A percentile compares a stretch with the other conserved stretches of the same genome.
Conservation (phyloP, 1,140 invertebrate species). For the Charaxes varanes region DNA sequence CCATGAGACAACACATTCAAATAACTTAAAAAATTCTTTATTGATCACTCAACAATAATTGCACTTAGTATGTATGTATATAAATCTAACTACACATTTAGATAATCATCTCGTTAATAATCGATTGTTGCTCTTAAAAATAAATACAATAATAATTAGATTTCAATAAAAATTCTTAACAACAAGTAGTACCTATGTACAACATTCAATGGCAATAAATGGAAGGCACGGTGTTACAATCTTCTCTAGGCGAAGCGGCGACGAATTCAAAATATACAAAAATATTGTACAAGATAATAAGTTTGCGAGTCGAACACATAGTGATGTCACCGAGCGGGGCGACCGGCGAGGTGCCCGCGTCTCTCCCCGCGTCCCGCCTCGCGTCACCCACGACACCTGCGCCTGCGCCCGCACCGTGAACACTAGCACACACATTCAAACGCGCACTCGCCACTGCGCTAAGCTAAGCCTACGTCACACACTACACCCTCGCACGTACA, state of each 20-base stretch:
- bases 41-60: conserved; percentile 59
- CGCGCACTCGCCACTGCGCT: not conserved
- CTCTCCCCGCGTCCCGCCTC: conserved; percentile 7
- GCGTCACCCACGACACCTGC: conserved; percentile 8
- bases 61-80: conserved; percentile 51
- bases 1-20: conserved; percentile 6
- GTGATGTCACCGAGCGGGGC: conserved; percentile 20
- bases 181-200: conserved; percentile 35
- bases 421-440: conserved; percentile 10
- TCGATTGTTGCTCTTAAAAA: conserved; percentile 28
- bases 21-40: conserved; percentile 34
- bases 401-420: conserved; percentile 5
- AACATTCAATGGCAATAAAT: conserved; percentile 51
- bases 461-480: conserved; percentile 12
- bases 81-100: conserved; percentile 59
- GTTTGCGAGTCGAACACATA: conserved; percentile 21
- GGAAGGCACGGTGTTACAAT: conserved; percentile 32
- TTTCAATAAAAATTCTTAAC: conserved; percentile 27
- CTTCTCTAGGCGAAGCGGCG: conserved; percentile 11
- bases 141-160: conserved; percentile 37
- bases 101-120: conserved; percentile 53
- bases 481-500: conserved; percentile 16
- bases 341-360: conserved; percentile 8
- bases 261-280: conserved; percentile 21
- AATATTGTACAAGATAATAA: conserved; percentile 23